Conservation (phyloP, 2,888 invertebrate species). For the Mesorhabditis belari region DNA sequence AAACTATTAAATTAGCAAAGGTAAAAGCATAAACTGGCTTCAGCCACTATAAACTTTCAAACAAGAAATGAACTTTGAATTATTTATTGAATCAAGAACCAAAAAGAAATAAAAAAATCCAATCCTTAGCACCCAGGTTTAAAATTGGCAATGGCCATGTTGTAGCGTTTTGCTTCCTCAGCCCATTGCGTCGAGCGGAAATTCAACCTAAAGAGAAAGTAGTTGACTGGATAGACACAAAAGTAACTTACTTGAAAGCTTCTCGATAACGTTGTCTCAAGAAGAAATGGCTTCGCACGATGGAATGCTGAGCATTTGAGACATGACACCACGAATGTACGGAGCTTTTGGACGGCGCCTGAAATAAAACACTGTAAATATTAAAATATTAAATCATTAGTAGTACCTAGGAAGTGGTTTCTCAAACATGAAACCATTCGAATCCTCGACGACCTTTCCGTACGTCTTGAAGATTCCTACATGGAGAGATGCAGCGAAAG, state of each 20-base stretch:
- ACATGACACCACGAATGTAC: conserved; percentile 73
- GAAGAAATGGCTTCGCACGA: conserved; percentile 72
- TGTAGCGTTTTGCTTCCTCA: not conserved
- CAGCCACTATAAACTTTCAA: too few relatives aligned
- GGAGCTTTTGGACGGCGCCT: conserved; percentile 55
- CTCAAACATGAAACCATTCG: conserved; percentile 26
- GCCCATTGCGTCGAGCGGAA: not conserved
- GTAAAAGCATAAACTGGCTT: too few relatives aligned
- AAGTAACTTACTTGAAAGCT: conserved; percentile 5
- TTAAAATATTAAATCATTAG: not conserved
- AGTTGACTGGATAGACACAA: too few relatives aligned
- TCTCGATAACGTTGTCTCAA: conserved; percentile 55
- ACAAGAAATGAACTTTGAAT: too few relatives aligned
- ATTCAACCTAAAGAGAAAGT: not conserved
- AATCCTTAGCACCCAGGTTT: too few relatives aligned
- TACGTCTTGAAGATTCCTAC: conserved; percentile 80
- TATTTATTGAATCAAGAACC: too few relatives aligned
- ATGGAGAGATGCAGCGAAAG: conserved; percentile 78
- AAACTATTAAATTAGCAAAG: too few relatives aligned
- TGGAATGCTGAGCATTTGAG: conserved; percentile 72
- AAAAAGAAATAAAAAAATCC: too few relatives aligned
- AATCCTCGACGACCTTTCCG: conserved; percentile 62
- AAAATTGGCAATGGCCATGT: too few relatives aligned
- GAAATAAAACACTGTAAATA: not conserved
- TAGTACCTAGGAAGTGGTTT: conserved; percentile 42